Evolutionary conservation across 2,888 invertebrate genomes (phyloP), one percentile per base, ranked within the genome.

Genomic region (Scaptomyza caliginosa): DNA sequence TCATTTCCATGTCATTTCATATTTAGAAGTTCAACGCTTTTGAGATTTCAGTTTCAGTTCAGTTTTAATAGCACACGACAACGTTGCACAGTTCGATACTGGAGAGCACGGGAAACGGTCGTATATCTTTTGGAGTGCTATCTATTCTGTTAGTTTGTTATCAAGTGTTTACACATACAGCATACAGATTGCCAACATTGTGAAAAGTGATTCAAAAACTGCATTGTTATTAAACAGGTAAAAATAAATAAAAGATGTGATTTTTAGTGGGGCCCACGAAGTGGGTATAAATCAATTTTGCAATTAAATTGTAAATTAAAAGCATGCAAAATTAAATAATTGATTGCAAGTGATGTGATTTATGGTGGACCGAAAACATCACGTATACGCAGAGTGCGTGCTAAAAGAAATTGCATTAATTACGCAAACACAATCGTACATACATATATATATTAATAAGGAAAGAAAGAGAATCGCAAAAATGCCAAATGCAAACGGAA

Each of bases 11-110:
- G 67, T 64, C 80, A 77, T 63, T 83, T 77, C 67, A 80, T 83
- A 86, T 83, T 86, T 86, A 84, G 86, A 83, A 84, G 86, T 83
- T 73, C 50, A 69, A 59, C 63, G 57, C 48, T 48, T 48, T 66
- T 60, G 55, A 69, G 81, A 65, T 66, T 70, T 74, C 60, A 76
- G 84, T 66, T 70, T 74, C 60, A 76, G 84, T 69, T 86, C 81
- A 80, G 78, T 86, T 78, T 74, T 74, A 67, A 76, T 68, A 70
- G 80, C 69, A 74, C 65, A 39, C 74, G 45, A 40, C 66, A 45
- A 54, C 78, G 67, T 46, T 45, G 59, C 76, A 49, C 76, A 39
- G 56, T 55, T 45, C 66, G 34, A 28, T 21, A 30, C 43, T 13
- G 13, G 32, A 45, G 10, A n/a, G 8, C 19, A 24, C 7, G 16